A percentile compares a stretch with the other conserved stretches of the same genome.
Evolutionary conservation across 1,140 invertebrate genomes (phyloP).

Genomic region (Ridgeia piscesae): DNA sequence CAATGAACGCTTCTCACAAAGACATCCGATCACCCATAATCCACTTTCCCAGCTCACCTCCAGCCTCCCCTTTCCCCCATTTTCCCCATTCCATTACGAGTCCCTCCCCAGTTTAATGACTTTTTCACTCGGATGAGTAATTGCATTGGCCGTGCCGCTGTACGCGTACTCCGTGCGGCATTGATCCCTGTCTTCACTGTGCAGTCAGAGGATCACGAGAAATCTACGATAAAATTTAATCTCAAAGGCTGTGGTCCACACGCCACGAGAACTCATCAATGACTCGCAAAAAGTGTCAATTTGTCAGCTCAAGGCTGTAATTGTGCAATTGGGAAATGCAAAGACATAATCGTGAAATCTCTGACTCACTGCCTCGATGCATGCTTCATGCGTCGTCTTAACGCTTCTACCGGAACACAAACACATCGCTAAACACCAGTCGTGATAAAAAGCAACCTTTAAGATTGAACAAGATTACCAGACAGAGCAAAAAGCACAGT

Average conservation of each 20-base stretch:
- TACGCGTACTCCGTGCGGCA: not conserved
- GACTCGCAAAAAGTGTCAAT: too few relatives aligned
- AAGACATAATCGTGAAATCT: not conserved
- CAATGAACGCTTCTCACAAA: not conserved
- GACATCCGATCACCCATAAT: not conserved
- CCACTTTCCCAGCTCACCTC: not conserved
- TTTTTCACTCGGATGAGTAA: not conserved
- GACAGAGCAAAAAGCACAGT: too few relatives aligned
- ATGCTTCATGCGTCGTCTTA: not conserved
- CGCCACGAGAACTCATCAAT: too few relatives aligned
- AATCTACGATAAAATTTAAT: not conserved
- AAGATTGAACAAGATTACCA: too few relatives aligned
- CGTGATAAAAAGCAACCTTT: not conserved
- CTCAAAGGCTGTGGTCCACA: not conserved
- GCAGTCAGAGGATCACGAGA: not conserved
- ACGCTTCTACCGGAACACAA: not conserved
- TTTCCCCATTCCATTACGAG: not conserved
- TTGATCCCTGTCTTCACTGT: not conserved
- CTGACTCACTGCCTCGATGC: not conserved
- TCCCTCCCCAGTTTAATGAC: not conserved
- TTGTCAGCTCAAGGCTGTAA: not conserved
- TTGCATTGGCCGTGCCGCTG: not conserved
- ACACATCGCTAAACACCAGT: not conserved
- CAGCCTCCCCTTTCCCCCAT: too few relatives aligned
- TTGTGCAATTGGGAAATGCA: not conserved